Evolutionary conservation across 2,888 invertebrate species (phyloP), one percentile per base, ranked within the genome.

Genomic region (Hermaeophaga mercurialis): DNA sequence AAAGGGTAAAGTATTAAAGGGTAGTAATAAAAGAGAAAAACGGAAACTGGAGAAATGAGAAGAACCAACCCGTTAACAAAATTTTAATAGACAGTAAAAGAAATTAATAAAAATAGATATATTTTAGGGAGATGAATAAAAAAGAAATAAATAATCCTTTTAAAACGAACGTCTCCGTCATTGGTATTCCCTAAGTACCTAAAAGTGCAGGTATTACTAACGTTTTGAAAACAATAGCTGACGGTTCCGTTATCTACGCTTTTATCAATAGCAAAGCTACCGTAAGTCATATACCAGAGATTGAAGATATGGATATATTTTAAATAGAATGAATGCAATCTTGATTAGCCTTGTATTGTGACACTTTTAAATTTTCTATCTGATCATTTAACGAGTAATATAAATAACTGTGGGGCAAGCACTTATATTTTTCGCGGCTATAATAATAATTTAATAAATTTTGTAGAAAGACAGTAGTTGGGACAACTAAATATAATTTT

Each of bases 201-300:
- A 50, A 50, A 49, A 43, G n/a, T 28, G 28, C 24, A 49, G 24
- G 26, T 48, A 48, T 15, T 39, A 17, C 14, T 14, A 41, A 22
- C 24, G 41, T 43, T 43, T 36, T 19, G 54, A 47, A 54, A 58
- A 58, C 57, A 58, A 58, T 58, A 49, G 53, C 34, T 19, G 34
- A 11, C 19, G 19, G 41, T 34, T 17, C 18, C 12, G 5, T 34
- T 54, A 58, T 58, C 57, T 44, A 18, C 38, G 33, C 31, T 53
- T 39, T 41, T 22, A 58, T 58, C 57, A 47, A 46, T 39, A 58
- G 49, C 48, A 48, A 48, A 39, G 57, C 54, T 58, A 48, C 57
- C 54, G 48, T 54, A 48, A 56, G 48, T 54, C 57, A 58, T 54
- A 54, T 12, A 28, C 9, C 14, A 9, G 24, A 50, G 50, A 50